phyloP scores from a whole-genome alignment of 2,113 vertebrate genomes.

The Rostratula benghalensis region DNA sequence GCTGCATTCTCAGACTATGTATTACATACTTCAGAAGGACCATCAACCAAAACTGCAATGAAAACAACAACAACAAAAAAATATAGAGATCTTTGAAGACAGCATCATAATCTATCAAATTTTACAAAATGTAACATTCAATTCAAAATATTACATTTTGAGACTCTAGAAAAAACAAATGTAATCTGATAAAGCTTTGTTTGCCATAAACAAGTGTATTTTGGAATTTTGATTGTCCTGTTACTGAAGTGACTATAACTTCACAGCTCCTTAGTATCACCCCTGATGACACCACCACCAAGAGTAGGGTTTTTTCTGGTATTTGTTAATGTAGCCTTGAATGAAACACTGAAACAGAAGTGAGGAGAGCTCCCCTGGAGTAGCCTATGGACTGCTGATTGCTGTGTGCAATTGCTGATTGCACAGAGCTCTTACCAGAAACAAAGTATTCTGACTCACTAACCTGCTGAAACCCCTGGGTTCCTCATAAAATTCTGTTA shows the following conservation, averaged over 20 bases:
- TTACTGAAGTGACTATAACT: background rate
- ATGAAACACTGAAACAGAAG: background rate
- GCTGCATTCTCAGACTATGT: background rate
- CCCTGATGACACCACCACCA: background rate
- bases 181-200: background rate
- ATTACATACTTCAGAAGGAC: background rate
- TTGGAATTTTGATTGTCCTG: background rate
- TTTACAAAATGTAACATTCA: background rate
- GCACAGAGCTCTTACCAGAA: background rate
- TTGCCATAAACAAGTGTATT: accelerated
- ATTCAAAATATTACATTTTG: background rate
- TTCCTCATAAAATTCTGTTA: background rate
- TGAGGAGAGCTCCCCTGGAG: background rate
- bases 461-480: background rate
- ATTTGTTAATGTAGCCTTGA: background rate
- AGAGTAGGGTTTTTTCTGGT: background rate
- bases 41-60: background rate
- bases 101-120: background rate
- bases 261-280: background rate
- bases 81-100: background rate
- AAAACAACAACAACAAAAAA: background rate
- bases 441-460: background rate
- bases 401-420: no score
- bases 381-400: background rate
- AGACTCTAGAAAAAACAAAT: background rate